phyloP scores from a whole-genome alignment of 2,888 invertebrate genomes.

The Melikaiella ostensackeni region DNA sequence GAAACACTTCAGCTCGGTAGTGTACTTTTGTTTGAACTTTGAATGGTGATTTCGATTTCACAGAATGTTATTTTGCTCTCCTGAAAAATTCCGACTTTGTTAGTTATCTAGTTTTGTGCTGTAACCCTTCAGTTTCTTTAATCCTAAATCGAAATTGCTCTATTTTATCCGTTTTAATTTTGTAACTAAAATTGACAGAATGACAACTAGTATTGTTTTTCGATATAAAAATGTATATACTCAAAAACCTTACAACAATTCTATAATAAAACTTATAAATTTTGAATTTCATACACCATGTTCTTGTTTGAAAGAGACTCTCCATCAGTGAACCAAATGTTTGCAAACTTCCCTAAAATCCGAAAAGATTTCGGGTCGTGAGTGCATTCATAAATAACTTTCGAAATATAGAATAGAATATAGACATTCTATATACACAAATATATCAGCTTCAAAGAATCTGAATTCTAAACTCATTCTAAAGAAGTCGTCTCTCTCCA shows the following conservation, averaged over 20 bases:
- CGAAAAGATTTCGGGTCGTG: neutral
- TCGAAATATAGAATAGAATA: neutral
- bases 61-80: too few relatives aligned
- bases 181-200: too few relatives aligned
- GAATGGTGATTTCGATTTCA: too few relatives aligned
- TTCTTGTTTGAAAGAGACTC: neutral
- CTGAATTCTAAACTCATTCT: neutral
- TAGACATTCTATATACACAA: neutral
- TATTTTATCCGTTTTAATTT: too few relatives aligned
- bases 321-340: neutral
- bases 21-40: too few relatives aligned
- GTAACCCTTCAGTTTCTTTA: too few relatives aligned
- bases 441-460: neutral
- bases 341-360: slow-evolving; percentile 33
- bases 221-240: too few relatives aligned
- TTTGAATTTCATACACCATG: neutral
- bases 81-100: too few relatives aligned
- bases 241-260: neutral
- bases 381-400: slow-evolving; percentile 1
- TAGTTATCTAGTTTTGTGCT: too few relatives aligned
- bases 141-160: too few relatives aligned
- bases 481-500: neutral
- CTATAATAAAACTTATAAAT: neutral
- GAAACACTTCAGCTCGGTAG: too few relatives aligned
- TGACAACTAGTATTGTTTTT: too few relatives aligned